Evolutionary conservation across 2,113 vertebrate species (phyloP), one percentile per base, ranked within the genome.

Genomic region (Vimba vimba): DNA sequence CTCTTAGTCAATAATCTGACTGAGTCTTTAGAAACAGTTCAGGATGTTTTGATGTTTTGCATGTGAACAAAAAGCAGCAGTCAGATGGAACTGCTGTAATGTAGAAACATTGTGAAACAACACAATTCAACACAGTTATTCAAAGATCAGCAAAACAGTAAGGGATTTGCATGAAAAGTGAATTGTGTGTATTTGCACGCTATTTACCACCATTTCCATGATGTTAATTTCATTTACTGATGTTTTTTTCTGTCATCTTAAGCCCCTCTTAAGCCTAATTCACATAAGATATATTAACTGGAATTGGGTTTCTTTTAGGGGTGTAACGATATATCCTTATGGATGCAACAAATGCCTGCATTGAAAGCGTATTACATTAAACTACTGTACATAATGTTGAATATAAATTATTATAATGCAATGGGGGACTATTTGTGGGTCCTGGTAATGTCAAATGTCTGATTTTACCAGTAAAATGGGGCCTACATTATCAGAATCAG

Each of bases 41-140:
- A 69, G 73, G 71, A 77, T 77, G 59, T 76, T 82, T 85, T 76
- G 60, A 77, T 77, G 59, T 76, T 82, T 85, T 76, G 23, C 71
- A 76, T 68, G 69, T 85, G 59, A 66, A 36, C 19, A 52, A 39
- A 57, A 57, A 74, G 13, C 23, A 74, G 21, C 55, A 74, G 69
- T 25, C 64, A 47, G 59, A 77, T 66, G 39, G 19, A 85, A 36
- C 6, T 77, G 73, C 27, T 77, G 77, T 47, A 47, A 66, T 77
- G 2, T 39, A 64, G 33, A 4, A 81, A 45, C 59, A 45, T 6
- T 81, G 15, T 6, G 13, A 81, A 81, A 30, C 39, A 27, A 64
- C 52, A 59, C 39, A 50, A 12, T 79, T 81, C 39, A 27, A 64
- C 52, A 59, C 39, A 50, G 12, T 79, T 81, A 47, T 62, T 47